phyloP scores from a whole-genome alignment of 2,797 vertebrate genomes.

The Macrochelys suwanniensis region DNA sequence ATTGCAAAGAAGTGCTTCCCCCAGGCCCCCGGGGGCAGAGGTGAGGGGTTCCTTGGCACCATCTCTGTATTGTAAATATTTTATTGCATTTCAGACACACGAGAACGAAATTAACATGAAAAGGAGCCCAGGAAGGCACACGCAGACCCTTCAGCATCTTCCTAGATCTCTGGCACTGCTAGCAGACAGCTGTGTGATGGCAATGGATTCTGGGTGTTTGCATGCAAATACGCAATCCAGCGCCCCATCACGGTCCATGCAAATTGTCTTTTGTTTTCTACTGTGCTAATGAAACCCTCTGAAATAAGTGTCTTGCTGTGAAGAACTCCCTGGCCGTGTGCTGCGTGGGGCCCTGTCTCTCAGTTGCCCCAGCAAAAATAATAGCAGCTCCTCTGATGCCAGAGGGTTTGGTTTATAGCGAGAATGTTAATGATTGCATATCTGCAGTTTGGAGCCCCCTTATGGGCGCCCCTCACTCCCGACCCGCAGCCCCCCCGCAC shows the following conservation, averaged over 20 bases:
- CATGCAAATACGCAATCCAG: too few species aligned
- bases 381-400: too few species aligned
- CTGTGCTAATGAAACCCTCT: background rate
- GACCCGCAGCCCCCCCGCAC: too few species aligned
- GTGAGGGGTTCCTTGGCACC: background rate
- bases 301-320: background rate
- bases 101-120: background rate
- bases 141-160: background rate
- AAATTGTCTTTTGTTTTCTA: too few species aligned
- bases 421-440: background rate
- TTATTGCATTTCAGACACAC: background rate
- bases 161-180: background rate
- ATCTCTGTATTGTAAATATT: background rate
- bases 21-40: too few species aligned
- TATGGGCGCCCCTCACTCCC: too few species aligned
- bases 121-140: background rate
- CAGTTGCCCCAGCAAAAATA: background rate
- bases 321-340: background rate
- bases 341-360: background rate
- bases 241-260: background rate
- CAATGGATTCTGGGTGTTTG: too few species aligned
- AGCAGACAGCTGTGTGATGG: background rate
- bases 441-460: background rate
- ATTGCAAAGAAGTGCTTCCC: background rate
- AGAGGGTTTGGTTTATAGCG: background rate